Evolutionary conservation across 2,113 vertebrate species (phyloP).

Genomic region (Phalacrocorax aristotelis): DNA sequence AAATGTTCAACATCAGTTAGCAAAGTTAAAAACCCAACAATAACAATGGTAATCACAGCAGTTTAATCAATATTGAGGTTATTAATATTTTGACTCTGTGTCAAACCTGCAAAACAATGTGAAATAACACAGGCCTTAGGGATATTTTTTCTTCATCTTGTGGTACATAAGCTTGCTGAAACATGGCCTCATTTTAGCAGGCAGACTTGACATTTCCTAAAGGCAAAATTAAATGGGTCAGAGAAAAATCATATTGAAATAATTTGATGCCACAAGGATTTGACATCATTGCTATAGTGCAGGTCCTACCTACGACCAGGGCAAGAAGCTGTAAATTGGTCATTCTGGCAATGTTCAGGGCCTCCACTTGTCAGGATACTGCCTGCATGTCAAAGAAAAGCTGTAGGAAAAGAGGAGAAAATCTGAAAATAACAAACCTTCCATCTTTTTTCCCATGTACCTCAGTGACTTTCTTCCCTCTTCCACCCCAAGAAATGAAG

Average conservation of each 20-base stretch:
- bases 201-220: neutral
- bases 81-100: neutral
- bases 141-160: neutral
- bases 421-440: neutral
- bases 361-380: neutral
- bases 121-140: neutral
- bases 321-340: neutral
- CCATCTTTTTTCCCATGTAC: neutral
- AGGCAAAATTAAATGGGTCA: constrained; percentile 1
- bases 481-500: neutral
- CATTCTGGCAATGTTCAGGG: neutral
- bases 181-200: neutral
- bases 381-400: neutral
- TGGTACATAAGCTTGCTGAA: neutral
- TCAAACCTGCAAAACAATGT: neutral
- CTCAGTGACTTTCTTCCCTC: neutral
- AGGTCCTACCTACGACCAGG: neutral
- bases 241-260: neutral
- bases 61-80: neutral
- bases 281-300: neutral
- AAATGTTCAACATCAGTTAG: neutral
- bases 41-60: neutral
- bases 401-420: neutral
- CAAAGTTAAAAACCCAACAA: neutral
- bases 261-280: neutral